Conservation (phyloP, 30 jellyfish, hydroid and myxozoan genomes). For the Aurelia aurita region DNA sequence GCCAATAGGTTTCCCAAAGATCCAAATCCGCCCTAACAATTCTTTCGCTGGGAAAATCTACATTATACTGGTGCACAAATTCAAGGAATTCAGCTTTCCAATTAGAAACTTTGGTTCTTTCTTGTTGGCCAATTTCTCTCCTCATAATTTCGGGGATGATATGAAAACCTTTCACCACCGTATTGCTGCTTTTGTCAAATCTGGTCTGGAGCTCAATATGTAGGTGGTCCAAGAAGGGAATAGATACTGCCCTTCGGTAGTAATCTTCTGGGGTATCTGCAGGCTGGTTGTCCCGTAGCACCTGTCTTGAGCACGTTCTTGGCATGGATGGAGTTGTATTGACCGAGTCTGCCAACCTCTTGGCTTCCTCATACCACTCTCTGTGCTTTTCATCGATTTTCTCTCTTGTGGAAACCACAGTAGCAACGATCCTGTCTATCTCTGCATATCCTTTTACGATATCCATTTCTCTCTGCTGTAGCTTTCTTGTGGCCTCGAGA, state of each 20-base stretch:
- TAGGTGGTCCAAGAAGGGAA: conserved; percentile 10
- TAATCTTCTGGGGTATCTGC: conserved; percentile 1
- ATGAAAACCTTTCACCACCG: too few species aligned
- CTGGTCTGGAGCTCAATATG: too few species aligned
- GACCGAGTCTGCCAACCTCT: background rate
- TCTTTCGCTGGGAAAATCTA: too few species aligned
- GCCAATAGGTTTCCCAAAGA: too few species aligned
- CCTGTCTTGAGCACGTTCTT: conserved; percentile 3
- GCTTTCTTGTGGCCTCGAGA: background rate
- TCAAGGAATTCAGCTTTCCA: too few species aligned
- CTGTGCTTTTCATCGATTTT: background rate
- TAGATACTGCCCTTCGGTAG: background rate
- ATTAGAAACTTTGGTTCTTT: too few species aligned
- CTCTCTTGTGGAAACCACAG: background rate
- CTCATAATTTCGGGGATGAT: too few species aligned
- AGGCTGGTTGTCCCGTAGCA: conserved; percentile 12
- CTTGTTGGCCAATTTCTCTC: too few species aligned
- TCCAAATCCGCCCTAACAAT: too few species aligned
- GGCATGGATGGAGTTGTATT: conserved; percentile 11
- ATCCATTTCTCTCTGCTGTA: background rate
- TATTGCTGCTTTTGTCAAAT: too few species aligned
- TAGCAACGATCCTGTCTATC: background rate
- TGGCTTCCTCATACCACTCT: background rate
- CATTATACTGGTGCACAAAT: too few species aligned
- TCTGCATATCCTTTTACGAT: conserved; percentile 3